Conservation (phyloP, 2,797 vertebrate species). For the Sebastes steindachneri region DNA sequence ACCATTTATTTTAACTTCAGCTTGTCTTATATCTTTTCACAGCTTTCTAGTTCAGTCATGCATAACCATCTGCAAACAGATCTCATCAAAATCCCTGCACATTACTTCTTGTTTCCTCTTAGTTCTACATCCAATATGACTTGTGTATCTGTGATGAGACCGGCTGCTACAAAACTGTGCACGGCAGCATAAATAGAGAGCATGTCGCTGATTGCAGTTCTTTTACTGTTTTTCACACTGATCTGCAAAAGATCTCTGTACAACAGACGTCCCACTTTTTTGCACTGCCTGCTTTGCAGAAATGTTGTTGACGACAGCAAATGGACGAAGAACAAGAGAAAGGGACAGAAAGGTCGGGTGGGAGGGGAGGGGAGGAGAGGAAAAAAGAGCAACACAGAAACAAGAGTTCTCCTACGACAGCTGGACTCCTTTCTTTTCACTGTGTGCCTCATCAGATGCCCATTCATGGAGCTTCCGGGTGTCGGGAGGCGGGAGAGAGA, state of each 20-base stretch:
- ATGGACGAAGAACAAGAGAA: conserved; percentile 7
- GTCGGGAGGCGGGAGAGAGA: conserved; percentile 50
- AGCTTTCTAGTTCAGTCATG: conserved; percentile 2
- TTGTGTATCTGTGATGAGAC: conserved; percentile 17
- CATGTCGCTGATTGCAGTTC: conserved; percentile 25
- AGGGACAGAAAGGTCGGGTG: conserved; percentile 13
- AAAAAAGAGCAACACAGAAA: conserved; percentile 16
- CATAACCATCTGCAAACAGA: conserved; percentile 8
- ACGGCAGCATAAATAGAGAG: conserved; percentile 25
- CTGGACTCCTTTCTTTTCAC: conserved; percentile 64
- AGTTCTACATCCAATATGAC: background rate
- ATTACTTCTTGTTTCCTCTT: conserved; percentile 9
- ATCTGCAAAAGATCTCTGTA: conserved; percentile 70
- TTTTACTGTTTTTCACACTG: conserved; percentile 41
- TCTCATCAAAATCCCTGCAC: conserved; percentile 1
- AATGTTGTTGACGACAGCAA: conserved; percentile 62
- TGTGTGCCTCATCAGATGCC: conserved; percentile 61
- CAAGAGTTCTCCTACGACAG: conserved; percentile 61
- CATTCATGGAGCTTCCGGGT: conserved; percentile 81
- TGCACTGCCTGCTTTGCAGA: conserved; percentile 52
- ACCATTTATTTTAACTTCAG: background rate
- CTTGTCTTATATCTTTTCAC: background rate
- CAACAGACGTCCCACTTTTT: conserved; percentile 43
- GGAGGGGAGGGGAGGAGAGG: background rate
- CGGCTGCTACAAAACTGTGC: conserved; percentile 16